Base-by-base conservation (phyloP, 2,797 vertebrate species). In the Nannoperca australis region DNA sequence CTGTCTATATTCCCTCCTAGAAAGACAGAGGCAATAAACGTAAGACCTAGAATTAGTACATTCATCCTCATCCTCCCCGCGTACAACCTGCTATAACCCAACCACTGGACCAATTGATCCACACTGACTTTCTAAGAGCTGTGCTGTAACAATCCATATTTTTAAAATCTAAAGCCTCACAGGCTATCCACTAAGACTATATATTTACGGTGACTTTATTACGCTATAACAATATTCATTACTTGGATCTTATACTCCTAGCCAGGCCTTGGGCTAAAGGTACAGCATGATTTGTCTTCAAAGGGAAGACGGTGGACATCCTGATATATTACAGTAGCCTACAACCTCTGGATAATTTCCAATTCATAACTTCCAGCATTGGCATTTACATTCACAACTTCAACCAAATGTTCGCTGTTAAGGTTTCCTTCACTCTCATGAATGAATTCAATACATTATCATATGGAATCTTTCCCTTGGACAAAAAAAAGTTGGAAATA, bases 161-260 rank as follows among this genome's bases (percentile, higher is more conserved):
- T 69, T 62, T 84, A 88, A 68, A 58, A 85, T 45, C 64, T 22
- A 32, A 66, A 83, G 70, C 70, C 78, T 61, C 0, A 2, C 20
- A 2, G 84, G 62, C 75, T 13, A 64, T 60, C 24, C 55, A 50
- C 50, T 2, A 36, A 51, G 58, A 69, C 70, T 47, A 77, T 86
- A 90, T 79, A 90, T 80, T 81, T 76, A 89, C 73, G 51, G 53
- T 51, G 79, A 70, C 76, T 89, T 89, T 84, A 89, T 87, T 77
- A 81, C 8, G 2, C 84, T n/a, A 69, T 81, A 77, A 76, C 71
- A 84, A 64, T 87, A 90, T 86, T 85, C 78, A 88, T 89, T 79
- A 81, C 59, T 53, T 27, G 60, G 60, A 55, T 51, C 14, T 65
- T 73, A 47, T 34, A 56, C 7, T 67, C 47, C 18, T 1, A 51